Percentiles rank a stretch among this genome's conserved stretches.
Evolutionary conservation across 2,113 vertebrate genomes (phyloP).

Genomic region (Solenodon paradoxus): DNA sequence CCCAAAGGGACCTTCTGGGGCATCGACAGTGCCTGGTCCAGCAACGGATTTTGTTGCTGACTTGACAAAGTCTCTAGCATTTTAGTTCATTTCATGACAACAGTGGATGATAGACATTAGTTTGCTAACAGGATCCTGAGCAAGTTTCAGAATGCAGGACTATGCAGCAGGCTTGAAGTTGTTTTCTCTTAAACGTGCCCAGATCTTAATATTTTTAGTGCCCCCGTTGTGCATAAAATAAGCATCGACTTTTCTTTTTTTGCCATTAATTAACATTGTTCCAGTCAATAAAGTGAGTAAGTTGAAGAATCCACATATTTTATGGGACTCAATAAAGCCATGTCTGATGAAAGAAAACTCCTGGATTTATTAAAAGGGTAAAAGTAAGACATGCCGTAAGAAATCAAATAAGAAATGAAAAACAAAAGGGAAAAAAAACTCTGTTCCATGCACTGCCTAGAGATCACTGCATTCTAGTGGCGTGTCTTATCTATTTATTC

Average conservation of each 20-base stretch:
- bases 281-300: constrained; percentile 6
- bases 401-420: constrained; percentile 29
- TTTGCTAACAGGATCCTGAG: background rate
- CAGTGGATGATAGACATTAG: background rate
- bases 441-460: background rate
- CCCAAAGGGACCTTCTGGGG: too few relatives aligned
- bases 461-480: background rate
- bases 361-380: constrained; percentile 6
- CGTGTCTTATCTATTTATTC: background rate
- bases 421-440: background rate
- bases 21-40: background rate
- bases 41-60: background rate
- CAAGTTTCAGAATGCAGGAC: background rate
- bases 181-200: background rate
- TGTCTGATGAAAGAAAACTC: constrained; percentile 26
- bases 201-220: background rate
- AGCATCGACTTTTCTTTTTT: background rate
- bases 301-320: background rate
- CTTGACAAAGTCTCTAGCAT: background rate
- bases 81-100: background rate
- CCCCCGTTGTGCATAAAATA: background rate
- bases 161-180: background rate
- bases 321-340: background rate
- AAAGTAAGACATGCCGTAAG: background rate
- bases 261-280: background rate